Percentiles rank a stretch among this genome's conserved stretches.
Evolutionary conservation across 2,113 vertebrate genomes (phyloP).

Genomic region (Phrynocephalus versicolor): DNA sequence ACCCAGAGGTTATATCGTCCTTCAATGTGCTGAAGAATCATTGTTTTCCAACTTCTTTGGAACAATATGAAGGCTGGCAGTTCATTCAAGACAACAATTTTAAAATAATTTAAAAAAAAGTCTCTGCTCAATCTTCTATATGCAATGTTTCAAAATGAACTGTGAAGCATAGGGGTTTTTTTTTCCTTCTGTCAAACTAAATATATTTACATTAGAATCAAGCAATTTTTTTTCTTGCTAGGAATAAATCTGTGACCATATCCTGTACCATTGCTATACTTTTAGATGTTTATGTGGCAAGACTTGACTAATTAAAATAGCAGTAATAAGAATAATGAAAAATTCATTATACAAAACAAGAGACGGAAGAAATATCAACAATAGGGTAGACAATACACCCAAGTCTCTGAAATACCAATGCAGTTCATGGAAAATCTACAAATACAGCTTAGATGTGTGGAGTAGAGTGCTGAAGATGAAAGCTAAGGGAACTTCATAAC

Average conservation of each 20-base stretch:
- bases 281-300: constrained; percentile 38
- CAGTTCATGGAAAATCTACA: background rate
- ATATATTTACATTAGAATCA: constrained; percentile 48
- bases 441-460: accelerated
- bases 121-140: constrained; percentile 40
- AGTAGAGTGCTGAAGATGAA: background rate
- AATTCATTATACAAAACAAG: background rate
- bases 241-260: constrained; percentile 53
- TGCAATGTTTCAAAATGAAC: constrained; percentile 44
- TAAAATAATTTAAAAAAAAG: constrained; percentile 15
- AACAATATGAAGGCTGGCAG: constrained; percentile 52
- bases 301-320: constrained; percentile 39
- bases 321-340: constrained; percentile 32
- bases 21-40: constrained; percentile 10
- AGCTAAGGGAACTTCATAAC: background rate
- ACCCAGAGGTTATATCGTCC: constrained; percentile 43
- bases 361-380: background rate
- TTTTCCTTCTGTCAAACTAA: constrained; percentile 9
- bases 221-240: background rate
- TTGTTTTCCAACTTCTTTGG: constrained; percentile 38
- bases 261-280: constrained; percentile 23
- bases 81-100: constrained; percentile 54
- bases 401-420: background rate
- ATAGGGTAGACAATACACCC: constrained; percentile 60
- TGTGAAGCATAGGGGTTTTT: constrained; percentile 44